Percentiles rank a stretch among this genome's conserved stretches.
phyloP scores from a whole-genome alignment of 2,888 invertebrate genomes.

The Trissolcus brochymenae region DNA sequence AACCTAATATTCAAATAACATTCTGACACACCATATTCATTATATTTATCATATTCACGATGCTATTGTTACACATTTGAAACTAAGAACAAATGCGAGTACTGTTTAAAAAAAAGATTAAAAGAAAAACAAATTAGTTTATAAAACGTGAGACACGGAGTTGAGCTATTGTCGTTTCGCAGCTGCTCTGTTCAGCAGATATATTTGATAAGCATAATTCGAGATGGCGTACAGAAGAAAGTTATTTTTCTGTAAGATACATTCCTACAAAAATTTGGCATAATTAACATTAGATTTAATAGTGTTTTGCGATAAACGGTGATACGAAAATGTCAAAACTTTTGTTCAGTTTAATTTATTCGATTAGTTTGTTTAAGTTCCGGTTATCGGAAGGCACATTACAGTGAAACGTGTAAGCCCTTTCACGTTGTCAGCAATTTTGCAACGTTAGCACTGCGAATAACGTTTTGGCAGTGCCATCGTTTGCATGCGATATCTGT shows the following conservation, averaged over 20 bases:
- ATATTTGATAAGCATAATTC: slow-evolving; percentile 55
- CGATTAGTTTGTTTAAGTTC: slow-evolving; percentile 2
- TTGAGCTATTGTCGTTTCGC: slow-evolving; percentile 33
- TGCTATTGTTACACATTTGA: slow-evolving; percentile 58
- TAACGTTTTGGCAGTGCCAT: slow-evolving; percentile 22
- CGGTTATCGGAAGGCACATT: neutral
- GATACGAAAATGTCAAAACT: slow-evolving; percentile 20
- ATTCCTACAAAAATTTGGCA: slow-evolving; percentile 64
- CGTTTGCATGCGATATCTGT: slow-evolving; percentile 13
- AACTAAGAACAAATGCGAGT: slow-evolving; percentile 56
- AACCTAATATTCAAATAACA: slow-evolving; percentile 10
- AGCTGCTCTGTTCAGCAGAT: slow-evolving; percentile 46
- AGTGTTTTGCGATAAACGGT: slow-evolving; percentile 39
- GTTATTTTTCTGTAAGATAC: slow-evolving; percentile 64
- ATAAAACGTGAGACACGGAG: slow-evolving; percentile 46
- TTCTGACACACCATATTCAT: slow-evolving; percentile 28
- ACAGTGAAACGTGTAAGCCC: slow-evolving; percentile 12
- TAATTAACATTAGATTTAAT: slow-evolving; percentile 47
- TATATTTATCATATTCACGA: slow-evolving; percentile 47
- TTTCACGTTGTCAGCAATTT: slow-evolving; percentile 37
- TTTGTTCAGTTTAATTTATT: slow-evolving; percentile 36
- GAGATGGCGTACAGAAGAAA: slow-evolving; percentile 47
- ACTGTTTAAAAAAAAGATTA: slow-evolving; percentile 46
- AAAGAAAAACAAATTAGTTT: slow-evolving; percentile 45
- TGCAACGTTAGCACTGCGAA: slow-evolving; percentile 27